Evolutionary conservation across 2,888 invertebrate species (phyloP).

Genomic region (Ennomos erosarius): DNA sequence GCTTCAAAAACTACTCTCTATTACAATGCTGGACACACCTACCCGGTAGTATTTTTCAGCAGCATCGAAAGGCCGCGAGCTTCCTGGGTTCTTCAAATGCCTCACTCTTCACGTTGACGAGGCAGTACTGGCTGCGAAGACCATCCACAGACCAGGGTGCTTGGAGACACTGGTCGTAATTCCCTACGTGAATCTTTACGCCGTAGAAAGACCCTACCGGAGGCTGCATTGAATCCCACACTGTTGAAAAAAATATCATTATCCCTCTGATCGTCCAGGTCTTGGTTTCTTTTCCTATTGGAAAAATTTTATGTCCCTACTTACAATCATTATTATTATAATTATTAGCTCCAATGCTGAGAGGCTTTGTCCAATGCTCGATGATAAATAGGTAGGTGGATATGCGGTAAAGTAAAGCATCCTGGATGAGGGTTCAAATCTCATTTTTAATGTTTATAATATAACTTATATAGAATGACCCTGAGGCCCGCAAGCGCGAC

Average conservation of each 20-base stretch:
- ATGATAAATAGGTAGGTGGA: too few relatives aligned
- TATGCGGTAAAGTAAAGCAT: too few relatives aligned
- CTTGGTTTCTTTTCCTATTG: too few relatives aligned
- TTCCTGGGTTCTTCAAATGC: conserved; percentile 2
- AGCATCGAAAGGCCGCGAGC: conserved; percentile 37
- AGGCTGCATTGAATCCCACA: conserved; percentile 1
- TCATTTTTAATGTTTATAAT: too few relatives aligned
- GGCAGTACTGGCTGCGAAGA: neutral
- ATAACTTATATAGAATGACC: too few relatives aligned
- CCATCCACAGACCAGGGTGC: neutral
- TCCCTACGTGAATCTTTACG: neutral
- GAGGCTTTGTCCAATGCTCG: neutral
- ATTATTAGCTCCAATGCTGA: neutral
- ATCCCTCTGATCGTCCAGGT: too few relatives aligned
- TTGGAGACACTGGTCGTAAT: conserved; percentile 2
- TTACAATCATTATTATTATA: too few relatives aligned
- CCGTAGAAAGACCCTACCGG: conserved; percentile 1
- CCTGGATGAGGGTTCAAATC: too few relatives aligned
- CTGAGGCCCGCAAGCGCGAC: too few relatives aligned
- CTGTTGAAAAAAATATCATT: too few relatives aligned
- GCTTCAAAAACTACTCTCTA: too few relatives aligned
- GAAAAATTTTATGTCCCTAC: too few relatives aligned
- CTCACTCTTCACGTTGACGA: conserved; percentile 44
- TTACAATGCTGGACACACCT: neutral
- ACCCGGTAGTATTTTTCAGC: conserved; percentile 35